Evolutionary conservation across 2,888 invertebrate genomes (phyloP), one percentile per base, ranked within the genome.

Genomic region (Mesodorylaimus sp.): DNA sequence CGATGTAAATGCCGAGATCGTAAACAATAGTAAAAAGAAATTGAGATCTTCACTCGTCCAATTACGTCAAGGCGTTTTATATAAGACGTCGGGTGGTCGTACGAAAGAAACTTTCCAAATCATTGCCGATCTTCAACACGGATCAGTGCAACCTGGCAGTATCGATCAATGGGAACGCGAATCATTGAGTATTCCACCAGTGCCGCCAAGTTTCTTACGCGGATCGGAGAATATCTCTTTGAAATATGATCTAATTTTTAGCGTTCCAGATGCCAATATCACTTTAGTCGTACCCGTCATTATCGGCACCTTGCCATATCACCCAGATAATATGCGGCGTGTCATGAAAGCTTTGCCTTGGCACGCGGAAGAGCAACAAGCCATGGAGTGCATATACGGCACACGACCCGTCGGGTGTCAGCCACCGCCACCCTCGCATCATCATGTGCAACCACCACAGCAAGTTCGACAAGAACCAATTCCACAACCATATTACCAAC

Each of bases 121-220:
- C 21, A 21, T 10, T 21, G 21, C 10, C 7, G 7, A 5, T 7
- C 13, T 10, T 10, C 10, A 39, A 21, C n/a, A 21, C n/a, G 41
- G 16, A 7, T 7, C 10, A 32, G 16, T 32, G 16, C 32, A 7
- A 10, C 32, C 32, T 7, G 32, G 32, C 32, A 32, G 32, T 32
- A 32, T 32, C 32, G 32, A 32, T 16, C 24, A 21, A 10, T 43
- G 44, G 36, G 47, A 47, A 13, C 5, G 24, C 25, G 47, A 47
- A 42, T 7, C 21, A n/a, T 24, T 47, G 21, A 21, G 7, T 3
- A 47, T 47, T 16, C 47, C 47, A 3, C 13, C 21, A 5, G 26
- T 42, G 16, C 47, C 48, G 48, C 48, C 48, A 16, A 48, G 48
- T 28, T 48, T 43, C 23, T n/a, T 48, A 26, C 48, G 48, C 48